A percentile compares a stretch with the other conserved stretches of the same genome.
phyloP scores from a whole-genome alignment of 2,888 invertebrate genomes.

The Pteria penguin region DNA sequence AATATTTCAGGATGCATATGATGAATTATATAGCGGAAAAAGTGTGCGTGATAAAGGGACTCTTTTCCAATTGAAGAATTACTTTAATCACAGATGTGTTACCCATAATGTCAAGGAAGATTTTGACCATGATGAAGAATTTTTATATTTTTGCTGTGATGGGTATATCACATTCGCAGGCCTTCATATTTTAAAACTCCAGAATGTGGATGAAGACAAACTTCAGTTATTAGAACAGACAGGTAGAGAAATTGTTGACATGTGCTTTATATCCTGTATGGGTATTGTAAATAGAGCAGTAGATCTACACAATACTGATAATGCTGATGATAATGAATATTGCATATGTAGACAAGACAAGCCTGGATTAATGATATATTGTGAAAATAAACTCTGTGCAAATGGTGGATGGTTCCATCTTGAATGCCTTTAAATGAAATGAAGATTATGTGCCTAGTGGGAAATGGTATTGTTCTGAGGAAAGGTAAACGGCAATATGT shows the following conservation, averaged over 20 bases:
- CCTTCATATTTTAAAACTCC: not conserved
- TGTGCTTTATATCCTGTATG: slow-evolving; percentile 23
- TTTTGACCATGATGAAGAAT: not conserved
- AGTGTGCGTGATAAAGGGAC: not conserved
- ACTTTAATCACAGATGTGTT: not conserved
- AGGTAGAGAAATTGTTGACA: not conserved
- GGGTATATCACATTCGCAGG: not conserved
- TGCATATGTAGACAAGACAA: not conserved
- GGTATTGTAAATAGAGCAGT: not conserved
- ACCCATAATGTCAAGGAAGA: not conserved
- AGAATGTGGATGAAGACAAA: not conserved
- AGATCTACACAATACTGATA: not conserved
- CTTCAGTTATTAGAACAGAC: not conserved
- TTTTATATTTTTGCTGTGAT: not conserved
- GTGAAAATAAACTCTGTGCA: not conserved
- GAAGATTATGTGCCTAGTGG: not conserved
- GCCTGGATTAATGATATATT: not conserved
- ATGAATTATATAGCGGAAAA: not conserved
- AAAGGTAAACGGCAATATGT: not conserved
- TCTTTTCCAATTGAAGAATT: not conserved
- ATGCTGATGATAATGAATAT: not conserved
- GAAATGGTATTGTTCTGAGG: not conserved
- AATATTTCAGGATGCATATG: not conserved
- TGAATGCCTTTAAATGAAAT: not conserved
- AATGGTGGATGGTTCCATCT: not conserved